These are phyloP conservation scores for Drosophila sturtevanti DNA, from an alignment of 1,140 invertebrate species.

Conservation along the genomic window DNA sequence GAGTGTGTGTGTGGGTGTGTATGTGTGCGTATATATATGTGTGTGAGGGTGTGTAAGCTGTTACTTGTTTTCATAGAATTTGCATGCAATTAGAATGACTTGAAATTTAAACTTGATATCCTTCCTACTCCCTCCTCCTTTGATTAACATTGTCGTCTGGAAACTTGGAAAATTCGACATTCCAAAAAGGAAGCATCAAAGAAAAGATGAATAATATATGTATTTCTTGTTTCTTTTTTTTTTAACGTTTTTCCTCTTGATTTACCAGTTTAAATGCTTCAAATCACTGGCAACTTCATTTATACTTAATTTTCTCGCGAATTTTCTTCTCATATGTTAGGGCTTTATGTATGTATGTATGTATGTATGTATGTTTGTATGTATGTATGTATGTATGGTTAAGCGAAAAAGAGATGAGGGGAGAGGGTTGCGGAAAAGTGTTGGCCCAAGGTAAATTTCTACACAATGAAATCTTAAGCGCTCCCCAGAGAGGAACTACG, in stretches of 20 bases:
- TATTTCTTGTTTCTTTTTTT: not conserved
- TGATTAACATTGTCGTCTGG: no score
- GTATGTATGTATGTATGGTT: no score
- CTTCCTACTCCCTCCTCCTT: not conserved
- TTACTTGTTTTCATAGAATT: not conserved
- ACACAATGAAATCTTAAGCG: conserved; percentile 80
- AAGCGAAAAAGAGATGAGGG: not conserved
- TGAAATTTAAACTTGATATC: not conserved
- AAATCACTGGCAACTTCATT: conserved; percentile 61
- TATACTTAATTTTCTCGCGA: conserved; percentile 75
- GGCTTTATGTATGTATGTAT: no score
- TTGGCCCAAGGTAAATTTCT: conserved; percentile 60
- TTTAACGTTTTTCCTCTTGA: not conserved
- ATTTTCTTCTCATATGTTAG: conserved; percentile 35
- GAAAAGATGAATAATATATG: not conserved
- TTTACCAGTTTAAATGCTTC: conserved; percentile 51
- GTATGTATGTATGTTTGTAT: no score
- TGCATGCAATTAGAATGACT: not conserved
- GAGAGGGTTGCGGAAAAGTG: conserved; percentile 15
- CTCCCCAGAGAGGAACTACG: conserved; percentile 47
- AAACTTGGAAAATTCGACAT: no score
- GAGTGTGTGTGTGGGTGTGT: conserved; percentile 17
- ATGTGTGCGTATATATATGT: conserved; percentile 12
- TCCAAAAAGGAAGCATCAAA: no score
- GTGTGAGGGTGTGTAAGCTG: not conserved